Percentiles rank a stretch among this genome's conserved stretches.
Conservation (phyloP, 2,797 vertebrate genomes). For the Sorex maritimensis region DNA sequence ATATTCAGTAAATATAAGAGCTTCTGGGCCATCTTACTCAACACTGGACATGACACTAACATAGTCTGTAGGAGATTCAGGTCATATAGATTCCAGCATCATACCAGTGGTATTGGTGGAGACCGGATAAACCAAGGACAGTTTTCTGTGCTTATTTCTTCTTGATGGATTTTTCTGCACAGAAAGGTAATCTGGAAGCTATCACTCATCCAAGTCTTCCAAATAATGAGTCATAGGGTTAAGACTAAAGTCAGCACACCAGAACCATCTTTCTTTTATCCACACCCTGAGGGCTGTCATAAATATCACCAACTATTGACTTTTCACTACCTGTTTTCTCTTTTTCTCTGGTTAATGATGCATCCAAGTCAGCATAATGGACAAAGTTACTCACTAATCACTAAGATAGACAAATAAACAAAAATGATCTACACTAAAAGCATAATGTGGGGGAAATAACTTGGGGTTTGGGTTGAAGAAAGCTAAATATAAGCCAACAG, state of each 20-base stretch:
- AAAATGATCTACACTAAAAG: constrained; percentile 81
- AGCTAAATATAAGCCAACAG: constrained; percentile 66
- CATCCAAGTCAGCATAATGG: constrained; percentile 76
- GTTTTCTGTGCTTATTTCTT: not conserved
- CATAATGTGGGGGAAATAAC: constrained; percentile 65
- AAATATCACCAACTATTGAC: constrained; percentile 77
- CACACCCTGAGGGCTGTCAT: constrained; percentile 3
- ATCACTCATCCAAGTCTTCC: not conserved
- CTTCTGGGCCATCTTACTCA: not conserved
- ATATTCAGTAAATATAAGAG: not conserved
- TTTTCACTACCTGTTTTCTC: constrained; percentile 72
- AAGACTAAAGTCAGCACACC: not conserved
- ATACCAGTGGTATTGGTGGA: fast-evolving
- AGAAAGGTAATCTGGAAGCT: constrained; percentile 31
- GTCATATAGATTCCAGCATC: not conserved
- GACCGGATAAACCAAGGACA: not conserved
- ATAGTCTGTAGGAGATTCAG: not conserved
- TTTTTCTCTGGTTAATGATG: constrained; percentile 76
- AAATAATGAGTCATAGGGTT: constrained; percentile 56
- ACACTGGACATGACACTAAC: not conserved
- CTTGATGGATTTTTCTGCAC: not conserved
- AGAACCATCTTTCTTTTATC: constrained; percentile 50
- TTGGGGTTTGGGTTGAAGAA: constrained; percentile 67
- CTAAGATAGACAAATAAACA: constrained; percentile 77
- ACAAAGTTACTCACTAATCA: constrained; percentile 78